Conservation (phyloP, 2,888 invertebrate species). For the Stenoptilia bipunctidactyla region DNA sequence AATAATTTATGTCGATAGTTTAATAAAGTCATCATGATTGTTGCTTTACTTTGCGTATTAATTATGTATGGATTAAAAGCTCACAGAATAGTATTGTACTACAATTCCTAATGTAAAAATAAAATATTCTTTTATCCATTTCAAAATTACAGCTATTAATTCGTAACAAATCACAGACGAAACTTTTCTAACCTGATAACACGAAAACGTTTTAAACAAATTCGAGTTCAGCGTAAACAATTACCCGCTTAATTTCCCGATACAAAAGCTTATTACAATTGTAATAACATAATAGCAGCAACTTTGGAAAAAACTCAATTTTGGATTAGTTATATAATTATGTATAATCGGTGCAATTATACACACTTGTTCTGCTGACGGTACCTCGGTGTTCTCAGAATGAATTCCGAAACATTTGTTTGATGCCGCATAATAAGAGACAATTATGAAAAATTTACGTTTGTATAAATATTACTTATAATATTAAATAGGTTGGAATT, state of each 20-base stretch:
- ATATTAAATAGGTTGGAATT: neutral
- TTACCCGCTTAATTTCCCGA: neutral
- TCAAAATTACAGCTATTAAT: neutral
- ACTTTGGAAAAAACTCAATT: conserved; percentile 35
- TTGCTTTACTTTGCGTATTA: no score
- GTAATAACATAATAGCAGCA: conserved; percentile 32
- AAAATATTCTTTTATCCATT: conserved; percentile 15
- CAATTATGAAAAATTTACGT: conserved; percentile 57
- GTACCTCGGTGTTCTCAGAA: conserved; percentile 61
- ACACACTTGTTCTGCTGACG: conserved; percentile 42
- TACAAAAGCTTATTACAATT: conserved; percentile 17
- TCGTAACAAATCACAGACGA: no score
- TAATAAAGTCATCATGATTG: no score
- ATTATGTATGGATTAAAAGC: no score
- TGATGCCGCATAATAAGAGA: conserved; percentile 65
- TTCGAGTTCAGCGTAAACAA: conserved; percentile 1
- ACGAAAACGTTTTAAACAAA: no score
- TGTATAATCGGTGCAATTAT: conserved; percentile 53
- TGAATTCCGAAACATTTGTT: conserved; percentile 65
- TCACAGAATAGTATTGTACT: no score
- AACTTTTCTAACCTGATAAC: neutral
- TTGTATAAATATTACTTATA: conserved; percentile 23
- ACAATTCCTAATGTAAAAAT: no score
- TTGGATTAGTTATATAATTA: conserved; percentile 29
- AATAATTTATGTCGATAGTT: no score